Evolutionary conservation across 1,140 invertebrate species (phyloP), one percentile per base, ranked within the genome.

Genomic region (Protaetia brevitarsis): DNA sequence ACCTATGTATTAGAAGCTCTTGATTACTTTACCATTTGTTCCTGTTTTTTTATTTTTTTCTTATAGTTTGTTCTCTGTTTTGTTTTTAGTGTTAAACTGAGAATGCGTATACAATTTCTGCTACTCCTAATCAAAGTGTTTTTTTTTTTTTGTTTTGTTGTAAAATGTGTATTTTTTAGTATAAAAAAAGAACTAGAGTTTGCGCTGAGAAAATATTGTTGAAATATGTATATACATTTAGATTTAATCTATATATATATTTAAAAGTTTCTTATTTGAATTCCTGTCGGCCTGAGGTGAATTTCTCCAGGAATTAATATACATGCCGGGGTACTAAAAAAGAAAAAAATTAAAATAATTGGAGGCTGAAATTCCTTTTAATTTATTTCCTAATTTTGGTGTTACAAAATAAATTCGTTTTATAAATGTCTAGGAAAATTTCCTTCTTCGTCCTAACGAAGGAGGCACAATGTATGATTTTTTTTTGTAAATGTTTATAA

Each of bases 401-500:
- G 59, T 34, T 61, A 34, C 29, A 61, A 61, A 61, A 36, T 21
- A 16, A 21, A 21, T 34, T 26, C 19, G 31, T 7, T 16, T n/a
- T 27, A 23, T 16, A 58, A 58, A 6, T 28, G n/a, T 27, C n/a
- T 58, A 10, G 59, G 13, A 61, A 61, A 36, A 61, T 34, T 7
- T 58, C 2, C 29, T 28, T 57, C 21, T 21, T 57, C 27, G 26
- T 58, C 13, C 4, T 21, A 45, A 45, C 1, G 41, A 45, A 45
- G 41, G 23, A 45, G 41, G 23, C 41, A 45, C 56, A 58, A 8
- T 58, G 56, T 58, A 58, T 45, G 41, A 58, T 58, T 61, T 61
- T 51, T 19, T 51, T 61, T 61, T 61, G 59, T 61, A 61, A 30
- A 61, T 61, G 59, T 61, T 61, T 61, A 61, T 61, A 61, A 61